Conservation (phyloP, 2,113 vertebrate species). For the Myrmecobius fasciatus region DNA sequence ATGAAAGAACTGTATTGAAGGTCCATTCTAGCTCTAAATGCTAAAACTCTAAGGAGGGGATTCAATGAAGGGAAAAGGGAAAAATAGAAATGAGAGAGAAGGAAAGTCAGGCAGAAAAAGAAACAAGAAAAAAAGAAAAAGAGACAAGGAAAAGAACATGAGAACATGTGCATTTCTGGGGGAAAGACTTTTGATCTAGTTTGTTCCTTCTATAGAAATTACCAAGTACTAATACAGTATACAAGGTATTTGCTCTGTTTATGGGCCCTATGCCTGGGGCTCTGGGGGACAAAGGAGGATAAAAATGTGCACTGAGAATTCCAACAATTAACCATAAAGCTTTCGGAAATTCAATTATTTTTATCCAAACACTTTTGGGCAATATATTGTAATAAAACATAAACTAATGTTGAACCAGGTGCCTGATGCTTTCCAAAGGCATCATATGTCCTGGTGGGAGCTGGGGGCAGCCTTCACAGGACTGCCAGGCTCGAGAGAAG, state of each 20-base stretch:
- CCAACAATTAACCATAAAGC: slow-evolving; percentile 73
- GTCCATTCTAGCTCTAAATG: not conserved
- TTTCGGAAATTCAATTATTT: slow-evolving; percentile 75
- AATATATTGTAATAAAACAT: slow-evolving; percentile 57
- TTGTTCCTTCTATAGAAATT: slow-evolving; percentile 7
- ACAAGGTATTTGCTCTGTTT: slow-evolving; percentile 49
- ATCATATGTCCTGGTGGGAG: not conserved
- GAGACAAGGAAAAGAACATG: not conserved
- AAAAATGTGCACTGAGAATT: slow-evolving; percentile 66
- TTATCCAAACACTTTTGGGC: slow-evolving; percentile 64
- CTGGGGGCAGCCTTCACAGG: not conserved
- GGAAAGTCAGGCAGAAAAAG: not conserved
- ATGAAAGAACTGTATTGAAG: not conserved
- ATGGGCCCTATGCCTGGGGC: slow-evolving; percentile 25
- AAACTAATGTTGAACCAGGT: slow-evolving; percentile 56
- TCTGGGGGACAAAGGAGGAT: slow-evolving; percentile 39
- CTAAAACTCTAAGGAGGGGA: not conserved
- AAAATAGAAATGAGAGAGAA: not conserved
- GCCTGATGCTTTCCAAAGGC: slow-evolving; percentile 51
- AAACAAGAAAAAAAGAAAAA: not conserved
- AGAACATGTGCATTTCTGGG: not conserved
- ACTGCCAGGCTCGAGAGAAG: slow-evolving; percentile 34
- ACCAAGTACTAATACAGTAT: slow-evolving; percentile 28
- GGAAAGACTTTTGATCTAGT: not conserved
- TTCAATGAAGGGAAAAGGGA: not conserved